phyloP scores from a whole-genome alignment of 1,140 invertebrate species.

The Macrostomum lignano region DNA sequence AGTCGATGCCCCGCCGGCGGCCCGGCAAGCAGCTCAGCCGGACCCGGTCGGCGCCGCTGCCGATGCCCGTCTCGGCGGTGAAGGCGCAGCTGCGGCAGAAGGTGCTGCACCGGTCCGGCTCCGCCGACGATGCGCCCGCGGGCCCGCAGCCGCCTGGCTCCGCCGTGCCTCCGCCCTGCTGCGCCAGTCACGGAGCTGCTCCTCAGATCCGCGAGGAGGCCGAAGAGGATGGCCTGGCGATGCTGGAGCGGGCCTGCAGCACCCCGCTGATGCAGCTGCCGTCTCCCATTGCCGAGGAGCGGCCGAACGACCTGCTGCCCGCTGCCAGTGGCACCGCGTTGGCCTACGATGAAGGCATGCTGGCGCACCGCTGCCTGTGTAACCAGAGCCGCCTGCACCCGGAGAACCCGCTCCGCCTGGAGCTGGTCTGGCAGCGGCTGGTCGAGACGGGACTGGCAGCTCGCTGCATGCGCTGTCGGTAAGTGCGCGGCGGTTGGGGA shows the following conservation, averaged over 20 bases:
- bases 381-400: conserved; percentile 71
- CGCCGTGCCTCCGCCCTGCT: too few species aligned
- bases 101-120: conserved; percentile 11
- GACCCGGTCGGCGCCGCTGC: conserved; percentile 31
- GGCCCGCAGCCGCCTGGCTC: conserved; percentile 30
- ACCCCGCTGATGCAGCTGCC: too few species aligned
- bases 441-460: conserved; percentile 54
- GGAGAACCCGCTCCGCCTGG: conserved; percentile 73
- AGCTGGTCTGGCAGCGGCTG: conserved; percentile 75
- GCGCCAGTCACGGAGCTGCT: too few species aligned
- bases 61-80: conserved; percentile 16
- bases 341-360: conserved; percentile 75
- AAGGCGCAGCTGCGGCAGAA: conserved; percentile 19
- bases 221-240: too few species aligned
- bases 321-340: conserved; percentile 42
- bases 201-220: too few species aligned
- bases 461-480: conserved; percentile 38
- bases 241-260: too few species aligned
- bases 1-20: too few species aligned
- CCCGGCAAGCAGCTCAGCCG: conserved; percentile 14
- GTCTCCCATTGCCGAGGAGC: too few species aligned
- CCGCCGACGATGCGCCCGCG: conserved; percentile 6
- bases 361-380: conserved; percentile 79
- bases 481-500: background rate
- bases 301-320: too few species aligned